Evolutionary conservation across 2,113 vertebrate genomes (phyloP), one percentile per base, ranked within the genome.

Genomic region (Rhinolophus sinicus): DNA sequence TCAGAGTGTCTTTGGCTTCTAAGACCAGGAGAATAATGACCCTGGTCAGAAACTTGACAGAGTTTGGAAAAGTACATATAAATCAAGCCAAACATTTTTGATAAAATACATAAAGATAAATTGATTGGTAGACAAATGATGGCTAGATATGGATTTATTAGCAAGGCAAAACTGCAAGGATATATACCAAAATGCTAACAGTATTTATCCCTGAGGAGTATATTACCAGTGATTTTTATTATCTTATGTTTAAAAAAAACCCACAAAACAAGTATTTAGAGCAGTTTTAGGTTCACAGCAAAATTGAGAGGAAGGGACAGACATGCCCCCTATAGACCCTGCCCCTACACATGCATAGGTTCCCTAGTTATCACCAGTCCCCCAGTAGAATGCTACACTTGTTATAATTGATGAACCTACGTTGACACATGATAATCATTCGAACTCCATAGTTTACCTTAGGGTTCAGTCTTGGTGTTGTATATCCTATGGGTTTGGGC

Each of bases 61-160:
- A 90, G 24, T 90, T 87, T 84, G 60, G 40, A 95, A 96, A 94
- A 93, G 33, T 72, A 93, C 9, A 35, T 72, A 47, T 70, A 92
- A 95, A 91, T 92, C 82, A 92, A 94, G 35, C 33, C 50, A 67
- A 93, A 88, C 1, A 69, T 67, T 62, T 88, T 90, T 26, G 3
- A 86, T 65, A 56, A 96, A 96, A 58, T 54, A 35, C 22, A 62
- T 62, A 84, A 88, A 89, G 83, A 75, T 62, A 72, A 80, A 87
- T 35, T 73, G 38, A 73, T 50, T 77, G 54, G 85, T 64, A 91
- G 72, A 86, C 19, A 94, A 87, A 52, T 56, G 56, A 90, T 81
- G 19, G 40, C 47, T 88, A 93, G 83, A 54, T 64, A 38, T 4
- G 47, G 58, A 83, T 90, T 95, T 89, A 87, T 60, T 90, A 84